phyloP scores from a whole-genome alignment of 2,113 vertebrate genomes.

The Platichthys stellatus region DNA sequence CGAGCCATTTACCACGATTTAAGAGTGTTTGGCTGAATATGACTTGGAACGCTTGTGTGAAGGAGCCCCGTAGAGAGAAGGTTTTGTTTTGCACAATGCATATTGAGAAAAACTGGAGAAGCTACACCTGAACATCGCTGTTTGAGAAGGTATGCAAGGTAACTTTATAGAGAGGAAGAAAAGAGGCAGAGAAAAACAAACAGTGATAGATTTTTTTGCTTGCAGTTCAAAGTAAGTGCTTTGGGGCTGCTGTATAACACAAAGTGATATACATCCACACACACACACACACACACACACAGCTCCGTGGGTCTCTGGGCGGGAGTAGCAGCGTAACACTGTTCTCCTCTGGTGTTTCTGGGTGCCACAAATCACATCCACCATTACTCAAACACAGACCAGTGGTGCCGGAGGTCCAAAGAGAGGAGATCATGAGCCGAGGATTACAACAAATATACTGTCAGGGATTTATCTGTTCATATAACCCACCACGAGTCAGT shows the following conservation, averaged over 20 bases:
- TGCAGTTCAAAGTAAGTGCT: conserved; percentile 47
- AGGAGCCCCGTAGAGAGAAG: too few species aligned
- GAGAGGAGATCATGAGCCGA: conserved; percentile 36
- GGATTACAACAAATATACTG: conserved; percentile 20
- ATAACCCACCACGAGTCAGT: conserved; percentile 8
- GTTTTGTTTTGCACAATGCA: background rate
- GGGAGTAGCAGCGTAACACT: conserved; percentile 37
- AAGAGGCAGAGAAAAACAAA: background rate
- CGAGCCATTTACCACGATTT: background rate
- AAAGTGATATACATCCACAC: conserved; percentile 40
- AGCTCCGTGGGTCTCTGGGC: conserved; percentile 27
- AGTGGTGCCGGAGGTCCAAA: conserved; percentile 35
- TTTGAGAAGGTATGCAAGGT: background rate
- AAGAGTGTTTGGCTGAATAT: background rate
- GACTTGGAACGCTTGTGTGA: background rate
- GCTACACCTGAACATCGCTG: background rate
- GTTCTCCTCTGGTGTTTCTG: conserved; percentile 49
- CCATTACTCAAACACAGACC: conserved; percentile 3
- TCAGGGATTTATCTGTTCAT: conserved; percentile 37
- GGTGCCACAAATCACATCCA: conserved; percentile 41
- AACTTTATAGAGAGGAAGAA: background rate
- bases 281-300: conserved; percentile 22
- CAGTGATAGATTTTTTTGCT: background rate
- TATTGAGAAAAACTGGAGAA: background rate
- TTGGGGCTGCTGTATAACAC: conserved; percentile 33